Evolutionary conservation across 2,113 vertebrate genomes (phyloP), one percentile per base, ranked within the genome.

Genomic region (Nothobranchius furzeri): DNA sequence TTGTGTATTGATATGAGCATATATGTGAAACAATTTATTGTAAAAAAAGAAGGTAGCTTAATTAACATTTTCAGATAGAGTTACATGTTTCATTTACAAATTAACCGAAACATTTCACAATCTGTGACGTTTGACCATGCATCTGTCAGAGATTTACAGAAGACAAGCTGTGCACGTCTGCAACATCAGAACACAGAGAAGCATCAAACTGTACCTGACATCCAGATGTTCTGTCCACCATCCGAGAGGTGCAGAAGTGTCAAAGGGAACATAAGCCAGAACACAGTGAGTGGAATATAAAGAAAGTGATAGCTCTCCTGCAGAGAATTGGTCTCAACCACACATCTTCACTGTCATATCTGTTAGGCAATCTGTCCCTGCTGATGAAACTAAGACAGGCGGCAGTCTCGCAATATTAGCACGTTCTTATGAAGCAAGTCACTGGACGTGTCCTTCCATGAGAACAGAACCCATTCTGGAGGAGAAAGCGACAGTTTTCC

Each of bases 201-300:
- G 70, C 64, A 25, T 50, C 45, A 56, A 67, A 75, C 83, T 62
- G 8, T 92, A 94, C 93, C 93, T 94, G 88, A 74, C 67, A 75
- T 85, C 75, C 81, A 72, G 87, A 69, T 79, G 84, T 70, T 65
- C 85, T 59, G 77, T 71, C 85, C 83, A 78, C 76, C 90, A 82
- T 92, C 86, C 76, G 70, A 86, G 71, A 71, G 79, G 43, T 50
- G 69, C 55, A 12, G 1, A 2, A 66, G 48, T 56, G 50, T 83
- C 75, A 50, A 56, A 64, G 59, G 51, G 71, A 20, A n/a, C 9
- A 42, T 17, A 51, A 68, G 64, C 45, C 45, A 78, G 12, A 60
- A 60, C 78, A 74, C 2, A 36, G 59, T 7, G 30, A 58, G 59
- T 64, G 64, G 59, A 83, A 59, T 77, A 78, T 40, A 78, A 73